phyloP scores from a whole-genome alignment of 2,797 vertebrate genomes.

The Gymnoscopelus braueri region DNA sequence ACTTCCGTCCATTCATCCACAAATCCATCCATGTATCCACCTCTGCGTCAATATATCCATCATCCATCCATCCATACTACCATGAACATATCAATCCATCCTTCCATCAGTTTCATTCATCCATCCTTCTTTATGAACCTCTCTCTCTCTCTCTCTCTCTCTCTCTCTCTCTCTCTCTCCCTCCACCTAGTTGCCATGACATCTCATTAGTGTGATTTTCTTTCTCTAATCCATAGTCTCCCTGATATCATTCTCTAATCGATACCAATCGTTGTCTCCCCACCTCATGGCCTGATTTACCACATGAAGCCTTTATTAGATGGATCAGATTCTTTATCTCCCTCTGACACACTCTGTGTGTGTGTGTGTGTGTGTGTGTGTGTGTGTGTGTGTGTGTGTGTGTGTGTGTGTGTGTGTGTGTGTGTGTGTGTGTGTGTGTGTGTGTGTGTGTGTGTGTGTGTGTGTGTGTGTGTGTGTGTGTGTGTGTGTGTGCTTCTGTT shows the following conservation, averaged over 20 bases:
- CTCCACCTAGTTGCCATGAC: not conserved
- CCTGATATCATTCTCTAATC: conserved; percentile 41
- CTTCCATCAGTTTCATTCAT: not conserved
- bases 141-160: not conserved
- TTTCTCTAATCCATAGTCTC: not conserved
- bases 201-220: not conserved
- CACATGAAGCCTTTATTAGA: conserved; percentile 43
- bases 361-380: too few relatives aligned
- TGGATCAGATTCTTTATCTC: conserved; percentile 46
- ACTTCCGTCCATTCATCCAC: too few relatives aligned
- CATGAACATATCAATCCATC: conserved; percentile 11
- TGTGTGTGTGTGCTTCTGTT: too few relatives aligned
- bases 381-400: too few relatives aligned
- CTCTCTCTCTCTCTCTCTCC: not conserved
- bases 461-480: too few relatives aligned
- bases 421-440: too few relatives aligned
- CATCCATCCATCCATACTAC: too few relatives aligned
- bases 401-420: too few relatives aligned
- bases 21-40: too few relatives aligned
- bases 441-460: too few relatives aligned
- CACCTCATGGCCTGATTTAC: conserved; percentile 15
- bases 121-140: not conserved
- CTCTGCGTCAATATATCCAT: too few relatives aligned
- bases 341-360: conserved; percentile 27
- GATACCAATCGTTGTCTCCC: conserved; percentile 34